Conservation (phyloP, 2,888 invertebrate species). For the Euspilapteryx auroguttella region DNA sequence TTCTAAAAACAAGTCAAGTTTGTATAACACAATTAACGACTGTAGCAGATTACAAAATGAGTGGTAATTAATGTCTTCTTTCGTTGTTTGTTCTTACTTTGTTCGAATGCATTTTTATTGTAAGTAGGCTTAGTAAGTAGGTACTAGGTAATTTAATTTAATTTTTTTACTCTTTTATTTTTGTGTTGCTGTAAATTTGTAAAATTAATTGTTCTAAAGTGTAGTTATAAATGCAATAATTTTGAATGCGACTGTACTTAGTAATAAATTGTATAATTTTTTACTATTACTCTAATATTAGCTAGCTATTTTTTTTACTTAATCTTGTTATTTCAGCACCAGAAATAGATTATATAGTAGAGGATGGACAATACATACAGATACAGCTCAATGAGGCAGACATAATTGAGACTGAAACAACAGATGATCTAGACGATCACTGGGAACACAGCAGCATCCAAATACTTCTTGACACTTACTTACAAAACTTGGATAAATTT, state of each 20-base stretch:
- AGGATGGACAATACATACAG: slow-evolving; percentile 27
- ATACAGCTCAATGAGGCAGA: slow-evolving; percentile 28
- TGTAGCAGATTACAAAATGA: slow-evolving; percentile 6
- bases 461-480: slow-evolving; percentile 28
- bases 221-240: too few species aligned
- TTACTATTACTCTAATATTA: neutral
- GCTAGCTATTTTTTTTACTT: neutral
- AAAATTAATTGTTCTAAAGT: too few species aligned
- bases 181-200: too few species aligned
- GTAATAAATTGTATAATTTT: too few species aligned
- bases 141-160: too few species aligned
- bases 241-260: too few species aligned
- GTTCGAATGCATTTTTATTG: too few species aligned
- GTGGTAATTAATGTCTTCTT: slow-evolving; percentile 6
- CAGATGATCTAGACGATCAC: slow-evolving; percentile 36
- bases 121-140: too few species aligned
- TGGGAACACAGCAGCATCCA: slow-evolving; percentile 36
- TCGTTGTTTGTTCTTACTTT: too few species aligned
- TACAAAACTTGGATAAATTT: slow-evolving; percentile 39
- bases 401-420: slow-evolving; percentile 22
- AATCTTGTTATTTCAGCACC: slow-evolving; percentile 15
- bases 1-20: slow-evolving; percentile 2
- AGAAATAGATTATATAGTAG: slow-evolving; percentile 28
- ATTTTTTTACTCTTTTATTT: too few species aligned
- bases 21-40: slow-evolving; percentile 5